Evolutionary conservation across 2,888 invertebrate genomes (phyloP), one percentile per base, ranked within the genome.

Genomic region (Hemithea aestivaria): DNA sequence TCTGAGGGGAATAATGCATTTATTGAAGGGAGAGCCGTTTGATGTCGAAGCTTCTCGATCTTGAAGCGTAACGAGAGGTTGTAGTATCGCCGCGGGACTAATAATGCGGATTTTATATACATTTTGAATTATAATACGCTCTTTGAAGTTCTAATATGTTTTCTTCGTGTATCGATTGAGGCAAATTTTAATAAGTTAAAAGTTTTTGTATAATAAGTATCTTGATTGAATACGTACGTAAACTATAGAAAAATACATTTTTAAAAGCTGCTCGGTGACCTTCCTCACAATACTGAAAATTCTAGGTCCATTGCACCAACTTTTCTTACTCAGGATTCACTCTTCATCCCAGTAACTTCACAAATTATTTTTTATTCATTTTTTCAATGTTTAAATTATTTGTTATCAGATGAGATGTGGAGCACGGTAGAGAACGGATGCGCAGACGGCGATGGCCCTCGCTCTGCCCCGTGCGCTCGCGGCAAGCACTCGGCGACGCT

Each of bases 401-500:
- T 25, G 27, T 11, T 31, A 36, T 1, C 68, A 84, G 84, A 61
- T 74, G 74, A 69, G 48, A 84, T 84, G 84, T 84, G 85, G 85
- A 62, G 68, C 37, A 55, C 66, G n/a, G 73, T 84, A 56, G 82
- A 82, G 52, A 60, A 60, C 48, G 66, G 59, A 33, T 56, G 64
- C 27, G 56, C 44, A 34, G 27, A 51, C 41, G 45, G n/a, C 78
- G 72, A 79, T 76, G 31, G 77, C 82, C n/a, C n/a, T n/a, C n/a
- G n/a, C n/a, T n/a, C n/a, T 27, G 88, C 87, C 56, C 90, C 89
- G 48, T 85, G 87, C 57, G 84, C 89, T 48, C 89, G 96, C 48
- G 91, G 91, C 64, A 95, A 96, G 80, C 95, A 95, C 83, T 94
- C 94, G 32, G 93, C 94, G 45, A 94, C 95, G 53, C 81, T 93